Conservation (phyloP, 2,888 invertebrate genomes). For the Zonitis immaculata region DNA sequence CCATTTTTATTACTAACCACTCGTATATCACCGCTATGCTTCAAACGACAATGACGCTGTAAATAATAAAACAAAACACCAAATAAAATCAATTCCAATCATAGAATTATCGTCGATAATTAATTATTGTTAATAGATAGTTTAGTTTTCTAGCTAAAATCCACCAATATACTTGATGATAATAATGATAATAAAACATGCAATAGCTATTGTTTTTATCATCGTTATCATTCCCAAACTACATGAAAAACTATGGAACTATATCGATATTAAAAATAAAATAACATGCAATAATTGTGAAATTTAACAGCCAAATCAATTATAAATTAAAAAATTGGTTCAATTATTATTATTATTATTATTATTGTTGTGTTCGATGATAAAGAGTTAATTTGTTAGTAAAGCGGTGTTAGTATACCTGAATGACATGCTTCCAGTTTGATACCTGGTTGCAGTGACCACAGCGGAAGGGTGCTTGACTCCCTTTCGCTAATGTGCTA, state of each 20-base stretch:
- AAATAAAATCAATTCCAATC: not conserved
- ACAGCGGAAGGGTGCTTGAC: constrained; percentile 61
- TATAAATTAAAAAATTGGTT: no score
- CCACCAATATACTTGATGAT: not conserved
- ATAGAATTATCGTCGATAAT: not conserved
- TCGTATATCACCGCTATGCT: constrained; percentile 71
- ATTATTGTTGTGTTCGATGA: no score
- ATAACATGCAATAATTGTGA: not conserved
- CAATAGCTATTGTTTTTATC: constrained; percentile 2
- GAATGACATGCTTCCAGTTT: constrained; percentile 82
- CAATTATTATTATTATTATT: no score
- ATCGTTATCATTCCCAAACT: not conserved
- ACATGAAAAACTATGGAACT: not conserved
- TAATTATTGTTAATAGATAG: not conserved
- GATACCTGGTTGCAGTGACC: constrained; percentile 78
- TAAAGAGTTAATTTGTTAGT: constrained; percentile 37
- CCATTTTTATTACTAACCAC: constrained; percentile 57
- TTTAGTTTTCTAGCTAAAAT: not conserved
- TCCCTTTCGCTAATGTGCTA: constrained; percentile 38
- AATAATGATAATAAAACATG: constrained; percentile 1
- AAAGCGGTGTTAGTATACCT: constrained; percentile 59
- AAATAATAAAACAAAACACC: constrained; percentile 33
- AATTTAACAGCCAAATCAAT: no score
- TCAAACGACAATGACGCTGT: constrained; percentile 74
- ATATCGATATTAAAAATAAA: no score